Base-by-base conservation (phyloP, 2,888 invertebrate genomes). In the Lasioglossum villosulum region DNA sequence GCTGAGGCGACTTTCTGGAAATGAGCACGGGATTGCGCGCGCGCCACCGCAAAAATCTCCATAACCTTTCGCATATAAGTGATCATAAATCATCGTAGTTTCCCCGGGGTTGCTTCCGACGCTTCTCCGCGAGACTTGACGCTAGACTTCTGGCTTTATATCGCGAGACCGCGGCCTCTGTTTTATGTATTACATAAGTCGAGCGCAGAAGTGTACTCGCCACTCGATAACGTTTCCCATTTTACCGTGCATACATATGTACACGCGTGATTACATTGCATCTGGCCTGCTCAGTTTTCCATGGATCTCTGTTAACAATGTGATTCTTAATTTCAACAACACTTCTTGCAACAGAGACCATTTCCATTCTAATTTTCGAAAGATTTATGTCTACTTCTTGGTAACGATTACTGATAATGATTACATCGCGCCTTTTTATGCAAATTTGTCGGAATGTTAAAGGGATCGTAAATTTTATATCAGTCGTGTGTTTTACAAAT, bases 31-130 rank as follows among this genome's bases (percentile, higher is more conserved):
- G 45, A 16, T 5, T 5, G 59, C 66, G 59, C 59, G 27, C 34
- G 48, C 27, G 37, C 59, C 59, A n/a, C 30, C 66, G 56, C 68
- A 86, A 83, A 86, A 87, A 87, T 87, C 83, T 86, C 83, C 83
- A 81, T 87, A 86, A 79, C 74, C 68, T 77, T 77, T 71, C 56
- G 56, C 42, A 14, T 68, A 37, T 68, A 37, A 52, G 19, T 34
- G 66, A 48, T 75, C 87, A 83, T 87, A 87, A 87, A 87, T 87
- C 87, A 87, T 82, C 71, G 73, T 70, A 27, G 59, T 34, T 68
- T 66, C 72, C 34, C 70, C 30, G 63, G 63, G 30, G n/a, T 37
- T 30, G 59, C 52, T 66, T 42, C 48, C 78, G 30, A 30, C 66
- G 73, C 70, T 78, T 68, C 63, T 73, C 8, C 34, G 66, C 52